phyloP scores from a whole-genome alignment of 2,888 invertebrate species.

The Drosophila niveifrons region DNA sequence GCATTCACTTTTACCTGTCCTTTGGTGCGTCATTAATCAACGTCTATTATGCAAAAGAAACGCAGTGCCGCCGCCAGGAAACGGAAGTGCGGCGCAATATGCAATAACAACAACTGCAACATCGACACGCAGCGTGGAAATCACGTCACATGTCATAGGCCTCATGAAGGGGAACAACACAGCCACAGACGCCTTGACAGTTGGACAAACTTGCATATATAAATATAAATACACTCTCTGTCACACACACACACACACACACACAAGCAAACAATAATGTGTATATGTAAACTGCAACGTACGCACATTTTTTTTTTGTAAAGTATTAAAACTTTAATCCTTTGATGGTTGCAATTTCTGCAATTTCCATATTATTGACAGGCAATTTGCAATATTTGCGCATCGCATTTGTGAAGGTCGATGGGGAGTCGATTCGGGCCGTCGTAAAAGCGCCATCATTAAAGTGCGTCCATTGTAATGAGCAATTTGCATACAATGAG shows the following conservation, averaged over 20 bases:
- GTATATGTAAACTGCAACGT: slow-evolving; percentile 15
- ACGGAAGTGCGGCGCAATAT: slow-evolving; percentile 68
- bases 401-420: slow-evolving; percentile 37
- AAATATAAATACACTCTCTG: slow-evolving; percentile 29
- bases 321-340: slow-evolving; percentile 48
- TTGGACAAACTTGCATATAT: slow-evolving; percentile 45
- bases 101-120: slow-evolving; percentile 38
- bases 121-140: slow-evolving; percentile 58
- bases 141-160: slow-evolving; percentile 50
- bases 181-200: slow-evolving; percentile 44
- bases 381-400: slow-evolving; percentile 68
- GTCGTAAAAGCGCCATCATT: slow-evolving; percentile 30
- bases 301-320: slow-evolving; percentile 39
- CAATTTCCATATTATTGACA: slow-evolving; percentile 69
- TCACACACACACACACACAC: neutral
- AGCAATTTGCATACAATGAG: slow-evolving; percentile 53
- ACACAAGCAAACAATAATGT: neutral
- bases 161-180: neutral
- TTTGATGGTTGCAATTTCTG: slow-evolving; percentile 54
- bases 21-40: slow-evolving; percentile 69
- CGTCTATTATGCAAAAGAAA: slow-evolving; percentile 72
- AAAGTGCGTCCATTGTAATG: slow-evolving; percentile 44
- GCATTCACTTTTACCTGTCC: slow-evolving; percentile 70
- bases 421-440: slow-evolving; percentile 5
- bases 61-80: slow-evolving; percentile 57